These are phyloP conservation scores for Menura novaehollandiae DNA, from an alignment of 2,113 vertebrate genomes.

Conservation along the genomic window DNA sequence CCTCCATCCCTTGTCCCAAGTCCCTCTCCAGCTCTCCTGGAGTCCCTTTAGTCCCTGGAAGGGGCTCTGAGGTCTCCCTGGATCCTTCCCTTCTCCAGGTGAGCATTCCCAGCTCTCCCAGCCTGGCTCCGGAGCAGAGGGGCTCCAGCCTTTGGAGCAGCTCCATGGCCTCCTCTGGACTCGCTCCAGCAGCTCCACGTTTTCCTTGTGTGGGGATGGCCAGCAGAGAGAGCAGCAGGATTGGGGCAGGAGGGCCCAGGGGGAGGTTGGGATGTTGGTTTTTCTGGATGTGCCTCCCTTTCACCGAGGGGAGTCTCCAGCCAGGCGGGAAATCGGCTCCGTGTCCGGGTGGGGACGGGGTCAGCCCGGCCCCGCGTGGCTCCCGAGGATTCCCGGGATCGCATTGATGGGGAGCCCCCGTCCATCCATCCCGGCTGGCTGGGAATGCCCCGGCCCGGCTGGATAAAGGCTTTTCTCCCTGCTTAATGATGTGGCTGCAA, in stretches of 20 bases:
- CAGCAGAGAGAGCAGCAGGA: not conserved
- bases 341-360: not conserved
- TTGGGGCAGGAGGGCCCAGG: fast-evolving
- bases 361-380: not conserved
- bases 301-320: not conserved
- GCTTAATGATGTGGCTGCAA: not conserved
- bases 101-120: not conserved
- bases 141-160: too few relatives aligned
- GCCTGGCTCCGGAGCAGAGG: not conserved
- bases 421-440: not conserved
- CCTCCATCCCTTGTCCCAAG: not conserved
- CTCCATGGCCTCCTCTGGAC: not conserved
- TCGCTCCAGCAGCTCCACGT: not conserved
- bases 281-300: not conserved
- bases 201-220: not conserved
- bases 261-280: not conserved
- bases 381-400: not conserved
- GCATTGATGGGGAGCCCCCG: not conserved
- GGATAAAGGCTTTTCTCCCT: not conserved
- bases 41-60: not conserved
- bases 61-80: not conserved
- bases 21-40: not conserved
- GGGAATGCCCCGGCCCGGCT: not conserved
- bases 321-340: not conserved
- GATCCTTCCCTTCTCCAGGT: not conserved